Percentiles rank a stretch among this genome's conserved stretches.
Conservation (phyloP, 2,888 invertebrate genomes). For the Rutpela maculata region DNA sequence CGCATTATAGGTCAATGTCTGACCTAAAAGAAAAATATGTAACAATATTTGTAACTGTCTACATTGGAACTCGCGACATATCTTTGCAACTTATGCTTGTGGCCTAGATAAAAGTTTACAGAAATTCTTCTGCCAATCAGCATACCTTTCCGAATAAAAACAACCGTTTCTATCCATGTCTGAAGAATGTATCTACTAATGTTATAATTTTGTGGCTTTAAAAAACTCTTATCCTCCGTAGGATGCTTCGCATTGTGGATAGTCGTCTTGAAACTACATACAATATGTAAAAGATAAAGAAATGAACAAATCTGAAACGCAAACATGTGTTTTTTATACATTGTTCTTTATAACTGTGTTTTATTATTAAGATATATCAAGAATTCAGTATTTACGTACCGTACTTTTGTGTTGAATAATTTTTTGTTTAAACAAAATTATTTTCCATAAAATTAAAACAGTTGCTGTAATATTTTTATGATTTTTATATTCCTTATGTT, state of each 20-base stretch:
- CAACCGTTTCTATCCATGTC: background rate
- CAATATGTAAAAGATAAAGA: background rate
- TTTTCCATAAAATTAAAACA: no score
- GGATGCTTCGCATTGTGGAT: background rate
- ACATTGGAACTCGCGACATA: background rate
- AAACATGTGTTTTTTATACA: background rate
- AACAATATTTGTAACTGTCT: slow-evolving; percentile 20
- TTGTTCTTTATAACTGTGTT: no score
- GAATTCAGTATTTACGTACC: no score
- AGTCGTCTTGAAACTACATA: background rate
- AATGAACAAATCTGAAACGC: background rate
- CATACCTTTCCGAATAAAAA: background rate
- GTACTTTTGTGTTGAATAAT: no score
- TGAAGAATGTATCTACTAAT: background rate
- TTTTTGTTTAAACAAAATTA: no score
- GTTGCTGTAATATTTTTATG: no score
- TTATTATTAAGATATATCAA: no score
- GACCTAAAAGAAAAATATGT: slow-evolving; percentile 33
- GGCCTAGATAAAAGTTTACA: background rate
- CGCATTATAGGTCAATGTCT: slow-evolving; percentile 41
- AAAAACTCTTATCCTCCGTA: background rate
- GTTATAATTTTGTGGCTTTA: background rate
- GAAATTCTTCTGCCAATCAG: background rate
- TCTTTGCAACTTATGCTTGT: background rate
- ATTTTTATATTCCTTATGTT: no score